Base-by-base conservation (phyloP, 2,797 vertebrate species). In the Paramormyrops hopkinsi region DNA sequence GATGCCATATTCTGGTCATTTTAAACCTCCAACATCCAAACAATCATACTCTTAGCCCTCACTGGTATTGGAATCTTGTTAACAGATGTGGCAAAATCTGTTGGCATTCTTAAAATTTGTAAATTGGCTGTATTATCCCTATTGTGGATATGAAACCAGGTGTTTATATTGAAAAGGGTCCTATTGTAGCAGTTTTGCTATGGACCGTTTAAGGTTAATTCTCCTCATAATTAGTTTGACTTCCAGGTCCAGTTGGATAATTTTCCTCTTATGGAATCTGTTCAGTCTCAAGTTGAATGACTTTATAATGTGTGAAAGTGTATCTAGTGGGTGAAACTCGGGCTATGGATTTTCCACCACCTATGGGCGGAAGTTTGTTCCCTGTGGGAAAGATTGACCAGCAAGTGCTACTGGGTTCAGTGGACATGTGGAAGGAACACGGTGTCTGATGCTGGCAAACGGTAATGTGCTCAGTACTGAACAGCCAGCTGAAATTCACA, bases 331-430 rank as follows among this genome's bases (percentile, higher is more conserved):
- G 73, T 85, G 83, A 29, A 53, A 84, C 82, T 84, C 3, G 48
- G n/a, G 6, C 44, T 85, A 14, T 48, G 48, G 8, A 50, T 46
- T 85, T 85, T 25, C 22, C 48, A 85, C 11, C 83, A 79, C 73
- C 82, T 8, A 17, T 51, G 41, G n/a, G 46, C 12, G 14, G 83
- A 85, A 53, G 48, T 51, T 85, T 50, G 50, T 50, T 85, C 46
- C 50, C 50, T 50, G 44, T 84, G 83, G 83, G 83, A 85, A 85
- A 85, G 82, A 84, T 25, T 84, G 22, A 79, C 73, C 82, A 84
- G 82, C n/a, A 51, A 50, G 48, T 85, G 48, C 46, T 79, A 44
- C 73, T 44, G 37, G 73, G 37, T 79, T 79, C 73, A 79, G 37
- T 37, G 73, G 73, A 79, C 73, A 79, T n/a, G 6, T 79, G 37